These are phyloP conservation scores for Anodontia alba DNA, from an alignment of 2,888 invertebrate species.

Conservation along the genomic window DNA sequence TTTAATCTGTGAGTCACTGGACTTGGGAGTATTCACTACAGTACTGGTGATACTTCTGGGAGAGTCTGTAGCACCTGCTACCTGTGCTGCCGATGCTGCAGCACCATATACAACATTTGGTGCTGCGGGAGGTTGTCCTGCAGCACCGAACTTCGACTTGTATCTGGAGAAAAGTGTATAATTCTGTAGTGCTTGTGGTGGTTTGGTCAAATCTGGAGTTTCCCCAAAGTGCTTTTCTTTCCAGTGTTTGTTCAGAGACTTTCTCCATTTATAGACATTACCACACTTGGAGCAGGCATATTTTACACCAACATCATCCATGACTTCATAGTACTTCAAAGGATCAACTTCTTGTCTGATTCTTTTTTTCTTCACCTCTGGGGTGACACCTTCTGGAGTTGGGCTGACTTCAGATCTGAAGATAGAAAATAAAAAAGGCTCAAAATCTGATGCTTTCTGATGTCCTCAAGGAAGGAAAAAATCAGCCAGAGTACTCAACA, in stretches of 20 bases:
- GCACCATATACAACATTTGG: constrained; percentile 61
- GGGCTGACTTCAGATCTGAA: not conserved
- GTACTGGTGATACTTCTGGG: constrained; percentile 3
- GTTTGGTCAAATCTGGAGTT: constrained; percentile 74
- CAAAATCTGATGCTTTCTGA: no score
- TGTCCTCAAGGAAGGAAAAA: no score
- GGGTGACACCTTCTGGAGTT: constrained; percentile 23
- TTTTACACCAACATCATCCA: constrained; percentile 82
- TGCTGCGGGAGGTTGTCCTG: constrained; percentile 60
- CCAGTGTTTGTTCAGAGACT: constrained; percentile 85
- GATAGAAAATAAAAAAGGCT: not conserved
- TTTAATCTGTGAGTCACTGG: constrained; percentile 12
- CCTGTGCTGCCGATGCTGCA: constrained; percentile 31
- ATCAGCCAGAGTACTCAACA: no score
- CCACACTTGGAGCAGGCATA: constrained; percentile 85
- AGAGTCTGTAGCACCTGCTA: constrained; percentile 35
- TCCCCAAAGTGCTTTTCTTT: constrained; percentile 84
- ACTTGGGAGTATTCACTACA: constrained; percentile 8
- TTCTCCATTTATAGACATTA: constrained; percentile 84
- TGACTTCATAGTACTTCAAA: constrained; percentile 82
- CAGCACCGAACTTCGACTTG: constrained; percentile 58
- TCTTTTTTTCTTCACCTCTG: constrained; percentile 69
- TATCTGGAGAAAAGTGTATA: constrained; percentile 55
- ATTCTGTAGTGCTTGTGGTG: constrained; percentile 69
- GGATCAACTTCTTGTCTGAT: constrained; percentile 81